Conservation (phyloP, 2,797 vertebrate genomes). For the Okamejei kenojei region DNA sequence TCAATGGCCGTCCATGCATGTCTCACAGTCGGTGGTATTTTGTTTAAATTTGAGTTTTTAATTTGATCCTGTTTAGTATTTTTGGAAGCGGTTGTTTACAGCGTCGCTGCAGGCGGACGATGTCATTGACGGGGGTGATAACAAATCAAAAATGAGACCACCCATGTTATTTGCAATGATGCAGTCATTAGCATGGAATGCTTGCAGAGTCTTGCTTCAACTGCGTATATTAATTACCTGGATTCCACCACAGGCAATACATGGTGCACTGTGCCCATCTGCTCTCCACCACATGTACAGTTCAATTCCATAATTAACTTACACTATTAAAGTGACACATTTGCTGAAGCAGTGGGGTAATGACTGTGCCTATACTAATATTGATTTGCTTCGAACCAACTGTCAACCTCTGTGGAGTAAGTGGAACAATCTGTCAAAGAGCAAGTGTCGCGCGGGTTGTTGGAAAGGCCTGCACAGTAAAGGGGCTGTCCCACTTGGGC, state of each 20-base stretch:
- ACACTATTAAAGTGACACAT: not conserved
- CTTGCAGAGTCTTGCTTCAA: not conserved
- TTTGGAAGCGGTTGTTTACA: not conserved
- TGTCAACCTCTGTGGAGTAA: not conserved
- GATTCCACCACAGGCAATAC: not conserved
- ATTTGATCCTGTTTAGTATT: not conserved
- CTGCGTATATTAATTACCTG: conserved; percentile 31
- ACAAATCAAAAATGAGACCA: not conserved
- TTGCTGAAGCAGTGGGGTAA: not conserved
- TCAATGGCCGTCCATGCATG: not conserved
- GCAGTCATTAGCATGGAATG: not conserved
- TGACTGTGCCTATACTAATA: not conserved
- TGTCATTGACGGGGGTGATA: not conserved
- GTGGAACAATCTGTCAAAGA: not conserved
- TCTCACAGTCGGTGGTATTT: not conserved
- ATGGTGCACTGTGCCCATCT: not conserved
- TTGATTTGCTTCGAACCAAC: not conserved
- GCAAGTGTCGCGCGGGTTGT: not conserved
- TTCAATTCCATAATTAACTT: conserved; percentile 23
- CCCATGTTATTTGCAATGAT: not conserved
- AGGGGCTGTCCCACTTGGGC: not conserved
- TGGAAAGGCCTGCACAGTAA: not conserved
- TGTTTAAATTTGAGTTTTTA: not conserved
- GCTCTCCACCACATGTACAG: not conserved
- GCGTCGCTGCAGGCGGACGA: too few species aligned